Conservation (phyloP, 1,140 invertebrate genomes). For the Zaprionus taronus region DNA sequence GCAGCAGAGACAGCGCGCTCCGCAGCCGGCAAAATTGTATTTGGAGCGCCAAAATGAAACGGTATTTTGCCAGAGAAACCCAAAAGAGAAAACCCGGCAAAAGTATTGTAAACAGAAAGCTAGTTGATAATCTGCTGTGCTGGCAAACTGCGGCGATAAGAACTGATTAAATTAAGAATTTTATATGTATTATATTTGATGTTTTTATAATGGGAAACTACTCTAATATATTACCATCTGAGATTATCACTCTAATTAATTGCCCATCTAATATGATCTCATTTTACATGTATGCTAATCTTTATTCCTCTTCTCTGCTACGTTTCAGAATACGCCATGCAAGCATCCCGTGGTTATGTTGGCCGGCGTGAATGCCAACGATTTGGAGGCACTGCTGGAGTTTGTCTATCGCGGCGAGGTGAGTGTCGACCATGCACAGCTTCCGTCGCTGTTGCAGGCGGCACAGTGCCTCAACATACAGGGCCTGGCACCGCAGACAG, state of each 20-base stretch:
- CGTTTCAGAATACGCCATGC: slow-evolving; percentile 86
- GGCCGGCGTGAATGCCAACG: slow-evolving; percentile 87
- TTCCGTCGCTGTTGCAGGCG: slow-evolving; percentile 87
- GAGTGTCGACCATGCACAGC: slow-evolving; percentile 87
- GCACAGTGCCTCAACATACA: slow-evolving; percentile 88
- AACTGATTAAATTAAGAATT: too few relatives aligned
- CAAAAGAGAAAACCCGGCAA: slow-evolving; percentile 2
- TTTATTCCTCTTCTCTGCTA: not conserved
- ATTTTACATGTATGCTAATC: not conserved
- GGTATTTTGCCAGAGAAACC: not conserved
- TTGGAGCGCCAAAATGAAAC: slow-evolving; percentile 36
- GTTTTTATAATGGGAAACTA: too few relatives aligned
- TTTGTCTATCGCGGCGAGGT: slow-evolving; percentile 88
- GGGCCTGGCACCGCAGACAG: slow-evolving; percentile 86
- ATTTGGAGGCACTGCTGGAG: slow-evolving; percentile 87
- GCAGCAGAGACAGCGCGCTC: slow-evolving; percentile 27
- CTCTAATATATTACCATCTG: too few relatives aligned
- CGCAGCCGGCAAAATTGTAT: slow-evolving; percentile 33
- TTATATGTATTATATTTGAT: too few relatives aligned
- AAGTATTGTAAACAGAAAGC: not conserved
- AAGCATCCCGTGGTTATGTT: slow-evolving; percentile 89
- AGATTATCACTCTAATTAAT: not conserved
- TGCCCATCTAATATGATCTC: not conserved
- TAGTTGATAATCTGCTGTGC: not conserved
- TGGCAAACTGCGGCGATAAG: not conserved